phyloP scores from a whole-genome alignment of 2,888 invertebrate genomes.

The Icerya purchasi region DNA sequence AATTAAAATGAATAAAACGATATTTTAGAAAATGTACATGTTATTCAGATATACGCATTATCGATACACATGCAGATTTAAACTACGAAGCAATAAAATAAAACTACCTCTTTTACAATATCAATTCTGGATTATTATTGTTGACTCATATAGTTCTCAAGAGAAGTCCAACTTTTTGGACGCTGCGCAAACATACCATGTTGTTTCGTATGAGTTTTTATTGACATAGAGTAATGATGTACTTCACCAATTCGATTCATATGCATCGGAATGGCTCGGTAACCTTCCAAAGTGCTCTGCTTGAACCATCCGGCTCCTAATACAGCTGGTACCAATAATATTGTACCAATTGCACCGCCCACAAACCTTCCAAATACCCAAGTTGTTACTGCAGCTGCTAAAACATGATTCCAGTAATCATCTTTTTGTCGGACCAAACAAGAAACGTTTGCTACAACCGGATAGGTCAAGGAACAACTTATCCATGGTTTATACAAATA shows the following conservation, averaged over 20 bases:
- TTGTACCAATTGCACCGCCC: neutral
- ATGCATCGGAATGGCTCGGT: neutral
- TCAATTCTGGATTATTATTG: neutral
- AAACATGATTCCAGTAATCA: neutral
- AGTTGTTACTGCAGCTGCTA: neutral
- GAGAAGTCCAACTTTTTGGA: neutral
- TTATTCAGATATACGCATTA: too few relatives aligned
- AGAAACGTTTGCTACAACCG: neutral
- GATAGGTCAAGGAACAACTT: neutral
- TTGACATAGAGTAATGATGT: neutral
- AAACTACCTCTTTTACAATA: too few relatives aligned
- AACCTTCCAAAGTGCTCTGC: neutral
- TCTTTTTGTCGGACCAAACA: neutral
- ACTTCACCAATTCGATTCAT: neutral
- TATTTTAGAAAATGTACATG: too few relatives aligned
- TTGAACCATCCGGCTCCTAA: neutral
- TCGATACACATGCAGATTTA: too few relatives aligned
- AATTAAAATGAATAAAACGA: too few relatives aligned
- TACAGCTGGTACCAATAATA: neutral
- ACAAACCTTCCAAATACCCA: neutral
- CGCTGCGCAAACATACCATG: neutral
- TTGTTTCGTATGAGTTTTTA: neutral
- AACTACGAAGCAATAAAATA: too few relatives aligned
- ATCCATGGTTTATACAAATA: neutral
- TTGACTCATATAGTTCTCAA: neutral